Base-by-base conservation (phyloP, 2,113 vertebrate species). In the Excalfactoria chinensis region DNA sequence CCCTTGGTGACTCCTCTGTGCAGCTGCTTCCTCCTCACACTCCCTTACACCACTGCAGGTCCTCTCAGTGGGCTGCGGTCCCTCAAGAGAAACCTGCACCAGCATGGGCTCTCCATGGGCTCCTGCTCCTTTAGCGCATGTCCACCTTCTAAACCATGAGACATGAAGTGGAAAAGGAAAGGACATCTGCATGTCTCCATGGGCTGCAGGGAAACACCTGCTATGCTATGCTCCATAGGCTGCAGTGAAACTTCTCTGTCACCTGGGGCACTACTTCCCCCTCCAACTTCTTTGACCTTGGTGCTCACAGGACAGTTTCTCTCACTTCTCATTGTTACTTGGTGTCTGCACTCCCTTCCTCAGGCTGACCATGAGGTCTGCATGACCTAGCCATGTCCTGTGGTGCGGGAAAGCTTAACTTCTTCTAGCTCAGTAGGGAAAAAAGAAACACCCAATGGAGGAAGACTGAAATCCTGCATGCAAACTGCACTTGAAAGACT, bases 51-150 rank as follows among this genome's bases (percentile, higher is more conserved):
- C 28, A 21, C 7, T 5, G 23, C 15, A 14, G 32, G 13, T 73
- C 15, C 34, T 80, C 48, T 32, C 13, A 19, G 34, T 1, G 8
- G 62, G 12, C 51, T 86, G 23, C 30, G 70, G 44, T 32, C 16
- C 28, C 60, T 92, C 44, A 60, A 37, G 53, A 30, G 34, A 55
- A 64, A 13, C 17, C 13, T 74, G 21, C 46, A 44, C 41, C 32
- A 43, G 16, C 0, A 0, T 14, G 30, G 22, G 6, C 4, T 58
- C 11, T 67, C 9, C 34, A 25, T 7, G 22, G 37, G n/a, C 16
- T 4, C 1, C 14, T 44, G 73, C 8, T 93, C 56, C 56, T 67
- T 44, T 46, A 43, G 58, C 35, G 11, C 32, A 26, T 4, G n/a
- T 7, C 41, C n/a, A 70, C 28, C 23, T 59, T 19, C 13, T 76